Conservation (phyloP, 2,113 vertebrate species). For the Cololabis saira region DNA sequence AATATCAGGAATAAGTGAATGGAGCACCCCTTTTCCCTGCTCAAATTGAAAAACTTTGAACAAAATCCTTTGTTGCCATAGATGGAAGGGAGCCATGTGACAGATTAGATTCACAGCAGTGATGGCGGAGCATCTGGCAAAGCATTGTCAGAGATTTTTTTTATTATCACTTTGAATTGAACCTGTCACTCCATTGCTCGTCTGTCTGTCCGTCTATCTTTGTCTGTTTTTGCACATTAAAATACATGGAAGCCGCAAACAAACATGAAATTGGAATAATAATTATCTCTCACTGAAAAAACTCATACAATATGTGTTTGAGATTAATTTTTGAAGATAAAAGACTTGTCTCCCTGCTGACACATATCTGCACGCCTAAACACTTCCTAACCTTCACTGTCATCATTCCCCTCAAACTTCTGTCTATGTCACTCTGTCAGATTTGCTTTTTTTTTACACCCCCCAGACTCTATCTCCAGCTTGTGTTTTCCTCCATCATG, state of each 20-base stretch:
- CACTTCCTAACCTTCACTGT: slow-evolving; percentile 5
- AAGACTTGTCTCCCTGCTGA: slow-evolving; percentile 7
- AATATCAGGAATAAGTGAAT: slow-evolving; percentile 17
- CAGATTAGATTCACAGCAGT: slow-evolving; percentile 38
- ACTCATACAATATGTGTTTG: slow-evolving; percentile 15
- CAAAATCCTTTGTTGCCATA: slow-evolving; percentile 25
- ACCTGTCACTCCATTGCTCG: slow-evolving; percentile 49
- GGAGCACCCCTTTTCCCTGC: background rate
- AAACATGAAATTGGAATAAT: slow-evolving; percentile 32
- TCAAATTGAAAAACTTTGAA: slow-evolving; percentile 15
- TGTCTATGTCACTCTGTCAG: slow-evolving; percentile 40
- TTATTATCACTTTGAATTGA: slow-evolving; percentile 39
- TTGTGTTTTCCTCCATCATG: slow-evolving; percentile 40
- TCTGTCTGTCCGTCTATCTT: slow-evolving; percentile 41
- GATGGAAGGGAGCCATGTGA: slow-evolving; percentile 36
- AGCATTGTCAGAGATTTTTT: slow-evolving; percentile 47
- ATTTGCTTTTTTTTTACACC: slow-evolving; percentile 39
- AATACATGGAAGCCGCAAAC: slow-evolving; percentile 18
- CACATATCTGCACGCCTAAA: slow-evolving; percentile 32
- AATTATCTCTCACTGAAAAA: slow-evolving; percentile 34
- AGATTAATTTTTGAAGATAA: slow-evolving; percentile 4
- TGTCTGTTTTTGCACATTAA: slow-evolving; percentile 34
- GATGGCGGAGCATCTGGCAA: slow-evolving; percentile 37
- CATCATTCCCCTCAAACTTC: slow-evolving; percentile 27
- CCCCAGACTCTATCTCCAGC: background rate